Conservation (phyloP, 2,888 invertebrate genomes). For the Eupsilia transversa region DNA sequence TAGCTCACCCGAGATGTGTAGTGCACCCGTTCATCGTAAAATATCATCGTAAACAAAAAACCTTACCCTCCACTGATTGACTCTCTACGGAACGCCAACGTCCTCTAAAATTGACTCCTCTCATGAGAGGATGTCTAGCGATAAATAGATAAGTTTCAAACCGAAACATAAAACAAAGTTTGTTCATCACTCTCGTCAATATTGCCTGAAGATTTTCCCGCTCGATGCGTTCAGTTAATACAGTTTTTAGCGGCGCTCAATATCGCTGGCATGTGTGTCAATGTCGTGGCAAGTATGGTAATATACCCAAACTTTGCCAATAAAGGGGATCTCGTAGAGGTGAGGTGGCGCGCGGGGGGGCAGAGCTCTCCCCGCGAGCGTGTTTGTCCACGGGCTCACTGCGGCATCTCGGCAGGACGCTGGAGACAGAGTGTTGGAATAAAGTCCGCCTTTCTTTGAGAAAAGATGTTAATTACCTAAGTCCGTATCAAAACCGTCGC, state of each 20-base stretch:
- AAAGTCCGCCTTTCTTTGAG: conserved; percentile 32
- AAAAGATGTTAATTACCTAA: conserved; percentile 51
- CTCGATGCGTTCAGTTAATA: conserved; percentile 59
- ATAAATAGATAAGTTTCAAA: conserved; percentile 41
- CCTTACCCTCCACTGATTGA: neutral
- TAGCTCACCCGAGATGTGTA: too few species aligned
- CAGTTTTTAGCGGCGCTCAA: conserved; percentile 66
- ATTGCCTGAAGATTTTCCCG: conserved; percentile 54
- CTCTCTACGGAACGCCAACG: neutral
- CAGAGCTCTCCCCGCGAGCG: neutral
- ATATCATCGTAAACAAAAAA: conserved; percentile 29
- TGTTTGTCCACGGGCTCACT: conserved; percentile 61
- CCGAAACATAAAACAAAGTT: conserved; percentile 48
- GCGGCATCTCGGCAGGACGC: conserved; percentile 24
- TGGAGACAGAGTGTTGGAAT: conserved; percentile 25
- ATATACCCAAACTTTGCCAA: conserved; percentile 78
- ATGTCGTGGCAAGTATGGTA: conserved; percentile 72
- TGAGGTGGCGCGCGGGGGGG: neutral
- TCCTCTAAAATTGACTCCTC: conserved; percentile 2
- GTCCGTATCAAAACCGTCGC: conserved; percentile 23
- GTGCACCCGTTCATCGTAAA: neutral
- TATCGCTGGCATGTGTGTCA: conserved; percentile 73
- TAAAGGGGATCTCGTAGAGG: conserved; percentile 64
- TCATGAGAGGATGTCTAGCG: neutral
- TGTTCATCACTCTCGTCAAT: conserved; percentile 58